Conservation (phyloP, 2,888 invertebrate genomes). For the Molorchus minor region DNA sequence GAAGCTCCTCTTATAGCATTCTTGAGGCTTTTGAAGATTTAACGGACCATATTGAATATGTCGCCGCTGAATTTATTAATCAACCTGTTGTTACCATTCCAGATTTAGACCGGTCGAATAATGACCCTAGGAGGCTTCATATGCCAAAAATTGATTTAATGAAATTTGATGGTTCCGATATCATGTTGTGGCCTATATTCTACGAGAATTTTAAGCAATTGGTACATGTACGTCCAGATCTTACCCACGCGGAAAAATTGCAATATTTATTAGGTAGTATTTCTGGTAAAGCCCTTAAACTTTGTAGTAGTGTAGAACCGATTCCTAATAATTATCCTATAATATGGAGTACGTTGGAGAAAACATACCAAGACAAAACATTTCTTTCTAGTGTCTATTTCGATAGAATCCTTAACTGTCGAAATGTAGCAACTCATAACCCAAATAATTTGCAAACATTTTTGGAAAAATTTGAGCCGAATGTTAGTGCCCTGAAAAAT, state of each 20-base stretch:
- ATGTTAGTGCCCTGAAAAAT: constrained; percentile 9
- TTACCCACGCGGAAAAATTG: constrained; percentile 25
- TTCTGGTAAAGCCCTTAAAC: constrained; percentile 11
- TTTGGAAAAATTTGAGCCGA: constrained; percentile 14
- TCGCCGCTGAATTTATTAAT: constrained; percentile 5
- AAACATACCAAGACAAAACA: constrained; percentile 2
- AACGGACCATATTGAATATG: constrained; percentile 13
- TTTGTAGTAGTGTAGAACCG: constrained; percentile 15
- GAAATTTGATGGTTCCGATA: constrained; percentile 18
- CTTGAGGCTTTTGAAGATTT: constrained; percentile 14
- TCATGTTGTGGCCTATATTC: constrained; percentile 21
- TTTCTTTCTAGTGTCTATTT: constrained; percentile 7
- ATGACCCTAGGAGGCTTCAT: background rate
- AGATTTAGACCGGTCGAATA: background rate
- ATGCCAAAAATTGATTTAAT: constrained; percentile 24
- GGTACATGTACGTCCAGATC: constrained; percentile 11
- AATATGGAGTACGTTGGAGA: constrained; percentile 7
- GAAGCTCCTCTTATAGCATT: constrained; percentile 13
- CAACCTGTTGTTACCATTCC: background rate
- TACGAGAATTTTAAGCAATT: constrained; percentile 28
- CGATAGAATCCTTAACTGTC: background rate
- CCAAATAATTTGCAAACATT: background rate
- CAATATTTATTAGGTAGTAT: constrained; percentile 19
- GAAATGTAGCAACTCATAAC: background rate
- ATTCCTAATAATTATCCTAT: constrained; percentile 15